These are phyloP conservation scores for Coenobita brevimanus DNA, from an alignment of 1,140 invertebrate genomes.

Conservation along the genomic window DNA sequence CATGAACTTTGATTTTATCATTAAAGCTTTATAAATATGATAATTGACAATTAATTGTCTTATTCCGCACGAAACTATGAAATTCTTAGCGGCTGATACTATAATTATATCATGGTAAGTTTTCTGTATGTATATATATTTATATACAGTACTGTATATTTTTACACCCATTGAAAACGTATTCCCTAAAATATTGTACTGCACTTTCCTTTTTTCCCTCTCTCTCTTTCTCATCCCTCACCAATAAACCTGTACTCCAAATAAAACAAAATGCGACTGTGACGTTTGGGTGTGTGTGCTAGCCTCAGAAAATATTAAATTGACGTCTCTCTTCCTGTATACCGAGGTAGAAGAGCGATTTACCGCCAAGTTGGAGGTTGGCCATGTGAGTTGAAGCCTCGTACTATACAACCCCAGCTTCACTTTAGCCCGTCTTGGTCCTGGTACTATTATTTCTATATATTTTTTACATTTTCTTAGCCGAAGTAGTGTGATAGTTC, in stretches of 20 bases:
- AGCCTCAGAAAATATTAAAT: conserved; percentile 51
- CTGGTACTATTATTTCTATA: too few relatives aligned
- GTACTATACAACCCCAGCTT: conserved; percentile 22
- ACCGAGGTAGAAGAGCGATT: conserved; percentile 63
- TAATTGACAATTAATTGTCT: conserved; percentile 13
- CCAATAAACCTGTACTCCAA: background rate
- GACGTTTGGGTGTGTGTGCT: conserved; percentile 23
- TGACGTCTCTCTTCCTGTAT: conserved; percentile 41
- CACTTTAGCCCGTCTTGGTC: background rate
- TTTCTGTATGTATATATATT: background rate
- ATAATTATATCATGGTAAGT: conserved; percentile 46
- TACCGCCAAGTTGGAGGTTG: conserved; percentile 61
- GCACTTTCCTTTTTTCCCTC: background rate
- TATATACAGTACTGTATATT: background rate
- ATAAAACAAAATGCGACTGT: conserved; percentile 17
- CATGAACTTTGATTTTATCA: conserved; percentile 21
- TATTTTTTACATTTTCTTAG: too few relatives aligned
- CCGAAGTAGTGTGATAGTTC: too few relatives aligned
- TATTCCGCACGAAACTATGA: conserved; percentile 44
- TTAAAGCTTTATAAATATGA: conserved; percentile 36
- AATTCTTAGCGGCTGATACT: background rate
- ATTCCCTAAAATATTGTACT: background rate
- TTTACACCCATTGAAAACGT: background rate
- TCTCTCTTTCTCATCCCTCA: background rate
- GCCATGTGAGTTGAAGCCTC: conserved; percentile 57